These are phyloP conservation scores for Peromyscus nudipes DNA, from an alignment of 2,797 vertebrate genomes.

Conservation along the genomic window DNA sequence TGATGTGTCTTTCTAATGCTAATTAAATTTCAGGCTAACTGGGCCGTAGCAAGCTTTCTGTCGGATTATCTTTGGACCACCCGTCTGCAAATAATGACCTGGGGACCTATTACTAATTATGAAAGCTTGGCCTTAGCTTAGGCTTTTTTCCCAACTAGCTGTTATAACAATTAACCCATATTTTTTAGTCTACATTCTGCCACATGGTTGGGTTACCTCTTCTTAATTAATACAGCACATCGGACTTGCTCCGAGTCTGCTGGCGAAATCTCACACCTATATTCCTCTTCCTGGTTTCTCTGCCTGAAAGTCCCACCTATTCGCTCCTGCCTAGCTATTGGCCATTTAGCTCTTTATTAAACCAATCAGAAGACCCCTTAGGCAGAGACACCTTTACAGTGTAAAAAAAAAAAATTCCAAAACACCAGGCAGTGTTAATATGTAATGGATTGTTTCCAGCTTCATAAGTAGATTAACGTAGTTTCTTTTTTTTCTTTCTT, in stretches of 20 bases:
- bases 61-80: neutral
- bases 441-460: neutral
- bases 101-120: neutral
- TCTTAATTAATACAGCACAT: neutral
- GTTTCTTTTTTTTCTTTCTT: neutral
- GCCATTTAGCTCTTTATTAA: neutral
- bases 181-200: neutral
- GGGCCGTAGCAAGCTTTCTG: neutral
- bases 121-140: neutral
- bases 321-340: neutral
- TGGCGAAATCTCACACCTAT: neutral
- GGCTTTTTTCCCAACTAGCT: neutral
- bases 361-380: neutral
- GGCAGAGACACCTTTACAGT: neutral
- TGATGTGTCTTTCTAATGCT: neutral
- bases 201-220: neutral
- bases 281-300: neutral
- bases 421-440: neutral
- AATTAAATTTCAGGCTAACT: neutral
- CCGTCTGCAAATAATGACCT: neutral
- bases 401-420: neutral
- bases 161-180: neutral
- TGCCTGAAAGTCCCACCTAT: too few species aligned
- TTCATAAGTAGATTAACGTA: neutral
- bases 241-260: neutral